Evolutionary conservation across 1,140 invertebrate genomes (phyloP).

Genomic region (Olivierus martensii): DNA sequence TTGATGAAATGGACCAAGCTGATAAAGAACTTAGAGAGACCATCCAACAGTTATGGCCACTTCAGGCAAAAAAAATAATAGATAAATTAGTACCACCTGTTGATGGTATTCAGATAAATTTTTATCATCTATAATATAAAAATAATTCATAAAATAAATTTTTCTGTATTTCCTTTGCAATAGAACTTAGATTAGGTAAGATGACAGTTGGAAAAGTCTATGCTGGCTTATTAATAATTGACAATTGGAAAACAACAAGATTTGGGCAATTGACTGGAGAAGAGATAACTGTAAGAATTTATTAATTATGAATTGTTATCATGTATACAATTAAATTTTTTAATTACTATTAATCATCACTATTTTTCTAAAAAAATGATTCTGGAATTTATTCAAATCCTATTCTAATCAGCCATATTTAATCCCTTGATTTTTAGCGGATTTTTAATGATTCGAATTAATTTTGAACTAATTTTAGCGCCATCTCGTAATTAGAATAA

Average conservation of each 20-base stretch:
- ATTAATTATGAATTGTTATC: neutral
- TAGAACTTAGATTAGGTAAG: conserved; percentile 70
- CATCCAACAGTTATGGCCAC: conserved; percentile 94
- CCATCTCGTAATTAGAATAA: too few relatives aligned
- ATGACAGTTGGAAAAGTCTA: conserved; percentile 98
- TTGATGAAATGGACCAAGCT: conserved; percentile 98
- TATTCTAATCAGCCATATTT: too few relatives aligned
- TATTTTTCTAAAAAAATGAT: too few relatives aligned
- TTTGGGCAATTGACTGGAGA: conserved; percentile 63
- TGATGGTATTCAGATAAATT: conserved; percentile 47
- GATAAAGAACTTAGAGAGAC: conserved; percentile 92
- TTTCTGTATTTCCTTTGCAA: too few relatives aligned
- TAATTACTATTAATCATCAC: too few relatives aligned
- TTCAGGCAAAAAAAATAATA: conserved; percentile 94
- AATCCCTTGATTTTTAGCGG: too few relatives aligned
- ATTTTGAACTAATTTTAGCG: too few relatives aligned
- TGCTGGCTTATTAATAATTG: conserved; percentile 86
- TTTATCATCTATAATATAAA: neutral
- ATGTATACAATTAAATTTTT: too few relatives aligned
- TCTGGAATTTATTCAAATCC: too few relatives aligned
- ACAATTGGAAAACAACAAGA: conserved; percentile 88
- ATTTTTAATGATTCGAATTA: too few relatives aligned
- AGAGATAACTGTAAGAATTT: conserved; percentile 59
- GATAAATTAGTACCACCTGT: conserved; percentile 86
- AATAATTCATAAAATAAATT: neutral